These are phyloP conservation scores for Mythimna loreyi DNA, from an alignment of 2,888 invertebrate species.

Conservation along the genomic window DNA sequence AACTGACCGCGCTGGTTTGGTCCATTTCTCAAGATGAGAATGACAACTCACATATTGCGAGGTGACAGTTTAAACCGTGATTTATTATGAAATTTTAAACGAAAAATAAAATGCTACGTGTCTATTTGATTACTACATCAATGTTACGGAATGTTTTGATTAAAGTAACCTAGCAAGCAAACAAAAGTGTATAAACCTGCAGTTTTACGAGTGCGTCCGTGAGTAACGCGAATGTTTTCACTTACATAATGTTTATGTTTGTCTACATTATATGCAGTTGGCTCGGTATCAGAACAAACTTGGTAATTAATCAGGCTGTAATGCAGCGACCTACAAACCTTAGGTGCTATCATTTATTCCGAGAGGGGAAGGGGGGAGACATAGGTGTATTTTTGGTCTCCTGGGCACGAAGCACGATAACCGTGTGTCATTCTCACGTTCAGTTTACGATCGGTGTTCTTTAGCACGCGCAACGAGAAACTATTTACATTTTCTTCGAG, in stretches of 20 bases:
- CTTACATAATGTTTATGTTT: constrained; percentile 43
- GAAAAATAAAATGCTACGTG: background rate
- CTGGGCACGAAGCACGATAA: constrained; percentile 62
- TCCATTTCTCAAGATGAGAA: constrained; percentile 31
- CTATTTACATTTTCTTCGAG: constrained; percentile 49
- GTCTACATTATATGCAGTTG: constrained; percentile 43
- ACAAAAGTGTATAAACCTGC: constrained; percentile 16
- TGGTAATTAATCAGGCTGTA: constrained; percentile 69
- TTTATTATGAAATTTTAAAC: background rate
- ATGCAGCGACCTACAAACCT: constrained; percentile 72
- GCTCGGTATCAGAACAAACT: constrained; percentile 68
- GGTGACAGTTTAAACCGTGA: constrained; percentile 14
- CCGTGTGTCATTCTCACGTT: constrained; percentile 61
- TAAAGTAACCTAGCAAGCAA: background rate
- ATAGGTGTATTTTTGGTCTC: constrained; percentile 76
- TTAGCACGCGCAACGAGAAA: constrained; percentile 33
- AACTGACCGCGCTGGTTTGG: constrained; percentile 17
- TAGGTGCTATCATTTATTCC: constrained; percentile 66
- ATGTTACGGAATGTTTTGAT: constrained; percentile 34
- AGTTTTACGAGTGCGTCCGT: constrained; percentile 1
- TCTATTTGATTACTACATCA: constrained; percentile 41
- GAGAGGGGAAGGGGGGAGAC: constrained; percentile 50
- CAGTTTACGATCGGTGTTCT: constrained; percentile 59
- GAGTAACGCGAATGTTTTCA: constrained; percentile 1
- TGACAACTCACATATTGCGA: constrained; percentile 37